Evolutionary conservation across 2,888 invertebrate genomes (phyloP).

Genomic region (Drosophila sordidula): DNA sequence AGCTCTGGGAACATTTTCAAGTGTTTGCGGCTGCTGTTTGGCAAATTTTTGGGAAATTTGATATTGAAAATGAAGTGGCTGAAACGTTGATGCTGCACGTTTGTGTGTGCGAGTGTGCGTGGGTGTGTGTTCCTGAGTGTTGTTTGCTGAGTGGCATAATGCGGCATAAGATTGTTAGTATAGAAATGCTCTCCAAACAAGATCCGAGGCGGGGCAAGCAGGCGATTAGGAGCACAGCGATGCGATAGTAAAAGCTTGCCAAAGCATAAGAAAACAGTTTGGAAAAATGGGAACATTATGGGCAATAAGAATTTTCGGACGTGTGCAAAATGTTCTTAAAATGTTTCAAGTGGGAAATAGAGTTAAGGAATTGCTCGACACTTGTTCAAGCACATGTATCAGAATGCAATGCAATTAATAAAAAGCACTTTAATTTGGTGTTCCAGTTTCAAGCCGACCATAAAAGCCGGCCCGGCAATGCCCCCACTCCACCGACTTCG

Average conservation of each 20-base stretch:
- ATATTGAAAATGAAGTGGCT: slow-evolving; percentile 73
- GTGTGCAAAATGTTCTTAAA: slow-evolving; percentile 4
- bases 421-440: slow-evolving; percentile 61
- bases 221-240: slow-evolving; percentile 20
- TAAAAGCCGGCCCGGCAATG: background rate
- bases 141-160: slow-evolving; percentile 60
- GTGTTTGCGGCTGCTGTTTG: slow-evolving; percentile 78
- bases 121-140: slow-evolving; percentile 11
- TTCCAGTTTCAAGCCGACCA: slow-evolving; percentile 54
- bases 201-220: slow-evolving; percentile 4
- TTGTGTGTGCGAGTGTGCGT: slow-evolving; percentile 13
- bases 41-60: slow-evolving; percentile 64
- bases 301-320: background rate
- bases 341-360: slow-evolving; percentile 26
- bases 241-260: background rate
- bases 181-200: slow-evolving; percentile 11
- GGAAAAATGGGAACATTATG: slow-evolving; percentile 8
- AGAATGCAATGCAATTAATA: slow-evolving; percentile 60
- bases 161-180: slow-evolving; percentile 37
- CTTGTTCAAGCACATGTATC: slow-evolving; percentile 38
- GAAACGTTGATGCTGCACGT: slow-evolving; percentile 16
- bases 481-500: background rate
- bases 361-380: slow-evolving; percentile 21
- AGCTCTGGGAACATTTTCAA: slow-evolving; percentile 78
- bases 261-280: background rate